Conservation (phyloP, 2,797 vertebrate species). For the Macropus fuliginosus region DNA sequence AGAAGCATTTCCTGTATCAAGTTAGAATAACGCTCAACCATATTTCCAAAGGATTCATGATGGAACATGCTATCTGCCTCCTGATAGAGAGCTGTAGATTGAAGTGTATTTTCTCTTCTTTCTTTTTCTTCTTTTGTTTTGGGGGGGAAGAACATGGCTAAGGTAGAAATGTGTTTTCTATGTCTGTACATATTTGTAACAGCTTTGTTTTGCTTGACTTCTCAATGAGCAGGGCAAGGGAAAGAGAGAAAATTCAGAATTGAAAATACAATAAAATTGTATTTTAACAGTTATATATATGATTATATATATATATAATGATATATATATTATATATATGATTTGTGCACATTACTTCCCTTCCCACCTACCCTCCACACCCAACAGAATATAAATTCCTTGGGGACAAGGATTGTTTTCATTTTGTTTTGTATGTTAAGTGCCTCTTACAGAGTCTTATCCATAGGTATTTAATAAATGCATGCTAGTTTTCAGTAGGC, state of each 20-base stretch:
- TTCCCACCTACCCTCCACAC: not conserved
- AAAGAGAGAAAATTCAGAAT: not conserved
- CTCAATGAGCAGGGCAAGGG: not conserved
- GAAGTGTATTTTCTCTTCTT: not conserved
- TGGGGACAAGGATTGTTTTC: not conserved
- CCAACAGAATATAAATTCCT: not conserved
- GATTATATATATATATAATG: too few species aligned
- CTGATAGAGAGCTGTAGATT: not conserved
- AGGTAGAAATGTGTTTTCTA: not conserved
- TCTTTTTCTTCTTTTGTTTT: not conserved
- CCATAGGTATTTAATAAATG: not conserved
- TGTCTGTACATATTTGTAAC: not conserved
- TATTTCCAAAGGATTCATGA: not conserved
- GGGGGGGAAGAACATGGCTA: not conserved
- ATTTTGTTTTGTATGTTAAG: not conserved
- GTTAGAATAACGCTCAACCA: not conserved
- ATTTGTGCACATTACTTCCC: not conserved
- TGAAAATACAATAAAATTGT: not conserved
- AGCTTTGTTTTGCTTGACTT: not conserved
- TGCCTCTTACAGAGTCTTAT: not conserved
- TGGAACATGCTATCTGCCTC: not conserved
- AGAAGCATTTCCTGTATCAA: not conserved
- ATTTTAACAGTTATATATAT: not conserved
- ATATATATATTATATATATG: not conserved
- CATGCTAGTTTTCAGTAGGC: not conserved